Percentiles rank a stretch among this genome's conserved stretches.
phyloP scores from a whole-genome alignment of 2,888 invertebrate genomes.

The Mythimna lalbum region DNA sequence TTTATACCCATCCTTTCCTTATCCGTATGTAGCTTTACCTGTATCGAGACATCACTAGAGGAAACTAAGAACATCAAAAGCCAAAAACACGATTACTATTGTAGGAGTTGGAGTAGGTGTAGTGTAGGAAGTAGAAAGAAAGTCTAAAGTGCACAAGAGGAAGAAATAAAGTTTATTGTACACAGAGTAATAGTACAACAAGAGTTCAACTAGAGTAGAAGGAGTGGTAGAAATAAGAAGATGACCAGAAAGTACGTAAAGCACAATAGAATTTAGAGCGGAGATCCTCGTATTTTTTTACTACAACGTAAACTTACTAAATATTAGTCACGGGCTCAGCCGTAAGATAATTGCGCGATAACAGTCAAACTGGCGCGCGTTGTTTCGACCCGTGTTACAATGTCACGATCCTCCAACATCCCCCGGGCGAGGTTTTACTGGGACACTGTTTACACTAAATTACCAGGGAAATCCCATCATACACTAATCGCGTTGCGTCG shows the following conservation, averaged over 20 bases:
- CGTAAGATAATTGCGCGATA: slow-evolving; percentile 74
- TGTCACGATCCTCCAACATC: slow-evolving; percentile 72
- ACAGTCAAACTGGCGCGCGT: slow-evolving; percentile 69
- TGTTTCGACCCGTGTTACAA: slow-evolving; percentile 75
- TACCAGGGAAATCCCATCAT: slow-evolving; percentile 65
- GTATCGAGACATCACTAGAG: not conserved
- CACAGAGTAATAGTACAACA: no score
- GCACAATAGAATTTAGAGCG: no score
- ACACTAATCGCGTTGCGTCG: slow-evolving; percentile 54
- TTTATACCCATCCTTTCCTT: not conserved
- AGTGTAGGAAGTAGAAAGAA: no score
- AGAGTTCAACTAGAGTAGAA: no score
- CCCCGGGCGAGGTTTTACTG: slow-evolving; percentile 61
- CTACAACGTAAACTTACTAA: slow-evolving; percentile 32
- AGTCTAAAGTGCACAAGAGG: no score
- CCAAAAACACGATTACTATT: not conserved
- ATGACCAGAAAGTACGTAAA: no score
- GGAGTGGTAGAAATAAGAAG: no score
- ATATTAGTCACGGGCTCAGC: slow-evolving; percentile 64
- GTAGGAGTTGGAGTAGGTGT: no score
- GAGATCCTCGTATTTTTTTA: slow-evolving; percentile 8
- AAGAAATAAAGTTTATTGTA: no score
- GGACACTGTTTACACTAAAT: slow-evolving; percentile 74
- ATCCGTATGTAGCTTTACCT: not conserved
- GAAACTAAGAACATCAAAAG: not conserved